Evolutionary conservation across 2,888 invertebrate species (phyloP).

Genomic region (Nymphalis polychloros): DNA sequence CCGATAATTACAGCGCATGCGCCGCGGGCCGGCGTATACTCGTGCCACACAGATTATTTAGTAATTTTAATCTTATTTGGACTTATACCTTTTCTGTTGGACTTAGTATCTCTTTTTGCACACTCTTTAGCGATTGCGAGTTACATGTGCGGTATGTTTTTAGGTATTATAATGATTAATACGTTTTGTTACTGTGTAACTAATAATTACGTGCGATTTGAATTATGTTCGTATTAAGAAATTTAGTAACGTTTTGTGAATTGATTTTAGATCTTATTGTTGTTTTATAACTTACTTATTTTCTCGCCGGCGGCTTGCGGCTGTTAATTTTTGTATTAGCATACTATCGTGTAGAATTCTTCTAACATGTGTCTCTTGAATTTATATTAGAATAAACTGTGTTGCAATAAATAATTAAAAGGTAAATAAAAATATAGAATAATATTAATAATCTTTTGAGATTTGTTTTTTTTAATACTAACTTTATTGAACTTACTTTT

Average conservation of each 20-base stretch:
- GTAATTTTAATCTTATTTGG: constrained; percentile 77
- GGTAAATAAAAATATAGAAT: too few relatives aligned
- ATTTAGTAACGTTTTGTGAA: constrained; percentile 33
- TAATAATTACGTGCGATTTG: constrained; percentile 36
- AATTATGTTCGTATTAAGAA: constrained; percentile 37
- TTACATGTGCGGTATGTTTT: constrained; percentile 57
- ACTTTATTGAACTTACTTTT: too few relatives aligned
- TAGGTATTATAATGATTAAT: constrained; percentile 46
- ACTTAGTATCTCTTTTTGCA: constrained; percentile 26
- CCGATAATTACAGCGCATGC: constrained; percentile 72
- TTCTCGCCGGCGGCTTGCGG: constrained; percentile 3
- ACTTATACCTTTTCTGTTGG: constrained; percentile 48
- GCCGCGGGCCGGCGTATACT: constrained; percentile 63
- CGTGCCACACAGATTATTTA: constrained; percentile 75
- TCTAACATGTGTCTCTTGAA: background rate
- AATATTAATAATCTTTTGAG: too few relatives aligned
- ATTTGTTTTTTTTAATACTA: too few relatives aligned
- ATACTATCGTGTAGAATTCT: background rate
- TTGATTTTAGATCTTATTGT: constrained; percentile 31
- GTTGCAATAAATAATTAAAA: background rate
- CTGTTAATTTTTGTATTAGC: background rate
- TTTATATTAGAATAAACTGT: background rate
- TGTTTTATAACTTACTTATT: constrained; percentile 14
- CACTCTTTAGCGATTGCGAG: constrained; percentile 50
- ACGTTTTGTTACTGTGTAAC: constrained; percentile 45